A percentile compares a stretch with the other conserved stretches of the same genome.
phyloP scores from a whole-genome alignment of 2,888 invertebrate species.

The Pyralis farinalis region DNA sequence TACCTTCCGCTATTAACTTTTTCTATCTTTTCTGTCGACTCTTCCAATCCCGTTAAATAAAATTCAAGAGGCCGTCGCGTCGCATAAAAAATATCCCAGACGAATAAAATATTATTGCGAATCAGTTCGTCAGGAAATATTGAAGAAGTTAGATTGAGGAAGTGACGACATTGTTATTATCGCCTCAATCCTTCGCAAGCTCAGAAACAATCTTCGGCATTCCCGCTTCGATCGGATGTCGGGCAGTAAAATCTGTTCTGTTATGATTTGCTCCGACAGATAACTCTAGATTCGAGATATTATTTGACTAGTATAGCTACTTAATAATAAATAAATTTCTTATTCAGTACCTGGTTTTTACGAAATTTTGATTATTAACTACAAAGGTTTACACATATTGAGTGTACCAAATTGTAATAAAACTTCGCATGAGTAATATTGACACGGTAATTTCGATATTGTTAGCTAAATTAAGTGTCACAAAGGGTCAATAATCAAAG shows the following conservation, averaged over 20 bases:
- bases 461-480: no score
- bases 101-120: conserved; percentile 57
- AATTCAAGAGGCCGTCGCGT: conserved; percentile 15
- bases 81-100: conserved; percentile 33
- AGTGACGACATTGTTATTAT: conserved; percentile 77
- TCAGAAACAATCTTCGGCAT: conserved; percentile 66
- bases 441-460: no score
- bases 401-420: no score
- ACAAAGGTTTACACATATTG: no score
- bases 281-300: no score
- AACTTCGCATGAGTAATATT: no score
- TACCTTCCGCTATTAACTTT: no score
- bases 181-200: conserved; percentile 57
- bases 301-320: no score
- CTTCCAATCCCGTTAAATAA: conserved; percentile 1
- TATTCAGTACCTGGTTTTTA: no score
- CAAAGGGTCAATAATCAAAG: no score
- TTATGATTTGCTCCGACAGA: conserved; percentile 57
- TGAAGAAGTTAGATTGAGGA: conserved; percentile 73
- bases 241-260: conserved; percentile 58
- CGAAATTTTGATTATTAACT: no score
- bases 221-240: conserved; percentile 52
- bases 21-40: not conserved
- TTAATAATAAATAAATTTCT: no score
- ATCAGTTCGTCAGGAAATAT: conserved; percentile 58